Evolutionary conservation across 2,888 invertebrate species (phyloP).

Genomic region (Napeogenes sylphis): DNA sequence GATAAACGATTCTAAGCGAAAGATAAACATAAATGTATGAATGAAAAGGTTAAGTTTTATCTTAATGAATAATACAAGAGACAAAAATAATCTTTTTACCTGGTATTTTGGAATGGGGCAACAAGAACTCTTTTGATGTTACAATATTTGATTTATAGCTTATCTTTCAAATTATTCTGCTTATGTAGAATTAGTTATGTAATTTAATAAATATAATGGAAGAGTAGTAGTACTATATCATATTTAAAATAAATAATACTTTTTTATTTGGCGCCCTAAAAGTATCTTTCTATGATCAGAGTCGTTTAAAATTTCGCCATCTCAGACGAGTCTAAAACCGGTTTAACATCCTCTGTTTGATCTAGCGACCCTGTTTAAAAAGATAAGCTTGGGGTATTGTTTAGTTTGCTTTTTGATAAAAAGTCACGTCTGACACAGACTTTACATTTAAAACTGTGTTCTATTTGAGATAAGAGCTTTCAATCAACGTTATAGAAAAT

Average conservation of each 20-base stretch:
- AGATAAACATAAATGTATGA: conserved; percentile 8
- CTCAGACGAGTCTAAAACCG: conserved; percentile 43
- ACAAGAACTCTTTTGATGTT: neutral
- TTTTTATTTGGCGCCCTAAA: neutral
- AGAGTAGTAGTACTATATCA: no score
- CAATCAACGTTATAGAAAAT: neutral
- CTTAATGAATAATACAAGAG: conserved; percentile 20
- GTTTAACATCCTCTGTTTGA: conserved; percentile 58
- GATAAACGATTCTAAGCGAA: neutral
- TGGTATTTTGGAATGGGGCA: neutral
- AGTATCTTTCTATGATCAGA: conserved; percentile 5
- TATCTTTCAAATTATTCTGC: neutral
- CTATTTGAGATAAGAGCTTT: neutral
- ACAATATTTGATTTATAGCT: neutral
- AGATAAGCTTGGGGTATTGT: conserved; percentile 30
- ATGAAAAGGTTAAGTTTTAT: conserved; percentile 1
- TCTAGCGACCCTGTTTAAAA: conserved; percentile 41
- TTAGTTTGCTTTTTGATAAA: conserved; percentile 26
- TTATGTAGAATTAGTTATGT: neutral
- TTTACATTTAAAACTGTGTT: conserved; percentile 1
- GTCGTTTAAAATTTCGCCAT: conserved; percentile 27
- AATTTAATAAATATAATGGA: no score
- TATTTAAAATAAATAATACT: no score
- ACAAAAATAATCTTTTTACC: conserved; percentile 1
- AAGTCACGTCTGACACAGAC: neutral